Base-by-base conservation (phyloP, 2,888 invertebrate genomes). In the Melinaea menophilus region DNA sequence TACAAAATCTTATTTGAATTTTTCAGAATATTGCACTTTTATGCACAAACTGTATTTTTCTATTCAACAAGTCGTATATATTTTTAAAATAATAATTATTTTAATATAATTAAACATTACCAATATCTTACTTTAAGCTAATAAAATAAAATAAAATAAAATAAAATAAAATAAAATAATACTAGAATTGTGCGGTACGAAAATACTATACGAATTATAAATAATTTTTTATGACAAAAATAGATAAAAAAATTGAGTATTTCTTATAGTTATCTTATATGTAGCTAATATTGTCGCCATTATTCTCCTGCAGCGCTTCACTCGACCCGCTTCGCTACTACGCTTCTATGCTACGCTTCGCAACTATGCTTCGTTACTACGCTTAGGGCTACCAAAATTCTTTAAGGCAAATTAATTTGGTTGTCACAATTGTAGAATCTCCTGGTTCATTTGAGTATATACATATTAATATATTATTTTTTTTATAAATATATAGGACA, bases 241-340 rank as follows among this genome's bases (percentile, higher is more conserved):
- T 56, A 33, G 31, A 58, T 45, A 66, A 56, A 66, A 56, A 58
- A 55, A 72, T 68, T 72, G 75, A 77, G 76, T 77, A 77, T 76
- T 75, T 57, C 71, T 69, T 70, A 69, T 68, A 65, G 33, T 47
- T 64, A 64, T 45, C 13, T 66, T 60, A 67, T 22, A 62, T 54
- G 35, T 31, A 66, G 58, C 54, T 45, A 68, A 79, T 85, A 85
- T 84, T 85, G 81, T 88, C 85, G 79, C 89, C 79, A 85, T 89
- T 90, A 89, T 83, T 89, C 90, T 90, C 90, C 90, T 88, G 85
- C 86, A 74, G 82, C 85, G 71, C 68, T 72, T 69, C 73, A 70
- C 79, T 75, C 84, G 79, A 80, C 82, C 82, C 22, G 51, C 51
- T 51, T 31, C 31, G 11, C 51, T 51, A 51, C 22, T 31, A 51